Conservation (phyloP, 2,113 vertebrate genomes). For the Cinclus mexicanus region DNA sequence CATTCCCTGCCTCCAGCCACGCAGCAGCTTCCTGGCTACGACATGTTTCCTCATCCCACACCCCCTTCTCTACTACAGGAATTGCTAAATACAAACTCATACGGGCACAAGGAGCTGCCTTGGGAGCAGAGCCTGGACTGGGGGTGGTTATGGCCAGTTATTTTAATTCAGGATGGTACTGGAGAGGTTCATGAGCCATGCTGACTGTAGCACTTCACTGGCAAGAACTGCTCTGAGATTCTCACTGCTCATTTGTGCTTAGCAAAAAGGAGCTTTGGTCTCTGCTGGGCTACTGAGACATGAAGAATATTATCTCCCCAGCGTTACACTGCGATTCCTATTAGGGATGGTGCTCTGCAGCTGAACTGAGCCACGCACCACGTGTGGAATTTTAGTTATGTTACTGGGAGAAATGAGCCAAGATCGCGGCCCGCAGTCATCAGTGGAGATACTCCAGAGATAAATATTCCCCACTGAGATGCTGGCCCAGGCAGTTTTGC, state of each 20-base stretch:
- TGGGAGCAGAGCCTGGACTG: not conserved
- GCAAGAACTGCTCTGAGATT: not conserved
- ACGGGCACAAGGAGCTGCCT: not conserved
- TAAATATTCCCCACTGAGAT: not conserved
- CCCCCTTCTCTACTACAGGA: not conserved
- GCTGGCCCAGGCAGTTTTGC: not conserved
- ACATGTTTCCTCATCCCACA: constrained; percentile 46
- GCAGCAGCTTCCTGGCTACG: constrained; percentile 59
- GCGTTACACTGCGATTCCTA: not conserved
- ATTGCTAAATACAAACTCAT: not conserved
- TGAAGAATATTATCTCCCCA: not conserved
- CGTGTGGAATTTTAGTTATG: constrained; percentile 58
- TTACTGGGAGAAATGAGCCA: constrained; percentile 42
- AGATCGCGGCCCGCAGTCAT: not conserved
- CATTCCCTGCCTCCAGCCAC: constrained; percentile 61
- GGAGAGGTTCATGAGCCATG: not conserved
- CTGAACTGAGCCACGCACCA: constrained; percentile 39
- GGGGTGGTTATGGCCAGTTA: not conserved
- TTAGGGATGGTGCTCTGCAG: constrained; percentile 41
- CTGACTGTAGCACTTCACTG: not conserved
- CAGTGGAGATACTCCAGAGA: constrained; percentile 26
- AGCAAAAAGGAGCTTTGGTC: not conserved
- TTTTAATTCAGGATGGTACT: not conserved
- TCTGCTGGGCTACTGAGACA: not conserved
- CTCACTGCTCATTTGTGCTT: not conserved